Percentiles rank a stretch among this genome's conserved stretches.
These are phyloP conservation scores for Planiliza haematocheilus DNA, from an alignment of 2,113 vertebrate genomes.

Conservation along the genomic window DNA sequence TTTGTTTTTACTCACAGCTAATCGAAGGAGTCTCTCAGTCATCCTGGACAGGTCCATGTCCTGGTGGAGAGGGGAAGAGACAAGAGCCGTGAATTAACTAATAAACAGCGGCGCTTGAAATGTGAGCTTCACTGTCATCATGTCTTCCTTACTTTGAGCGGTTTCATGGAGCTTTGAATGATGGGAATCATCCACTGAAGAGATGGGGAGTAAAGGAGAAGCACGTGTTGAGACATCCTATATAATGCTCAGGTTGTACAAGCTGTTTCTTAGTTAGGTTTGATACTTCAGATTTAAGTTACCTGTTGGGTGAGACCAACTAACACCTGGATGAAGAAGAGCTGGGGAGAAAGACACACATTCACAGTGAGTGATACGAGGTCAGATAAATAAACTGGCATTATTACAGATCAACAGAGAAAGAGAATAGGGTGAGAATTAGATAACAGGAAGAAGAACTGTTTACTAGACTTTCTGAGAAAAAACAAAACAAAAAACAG, in stretches of 20 bases:
- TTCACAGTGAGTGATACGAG: background rate
- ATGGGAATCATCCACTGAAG: conserved; percentile 93
- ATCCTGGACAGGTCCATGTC: conserved; percentile 94
- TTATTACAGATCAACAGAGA: background rate
- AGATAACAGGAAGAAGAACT: background rate
- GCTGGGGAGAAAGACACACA: conserved; percentile 72
- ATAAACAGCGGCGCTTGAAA: background rate
- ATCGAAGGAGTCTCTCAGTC: conserved; percentile 89
- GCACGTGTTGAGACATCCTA: background rate
- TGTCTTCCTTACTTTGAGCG: conserved; percentile 85
- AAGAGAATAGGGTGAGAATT: background rate
- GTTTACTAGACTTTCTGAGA: background rate
- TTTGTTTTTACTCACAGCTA: conserved; percentile 86
- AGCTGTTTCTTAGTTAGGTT: too few species aligned
- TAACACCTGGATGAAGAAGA: conserved; percentile 90
- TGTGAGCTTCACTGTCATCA: background rate
- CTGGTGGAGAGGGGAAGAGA: conserved; percentile 65
- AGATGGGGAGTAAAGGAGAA: background rate
- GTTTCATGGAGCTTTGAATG: conserved; percentile 95
- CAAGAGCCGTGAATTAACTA: conserved; percentile 1
- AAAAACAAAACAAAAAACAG: background rate
- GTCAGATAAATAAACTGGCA: background rate
- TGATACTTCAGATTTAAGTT: background rate
- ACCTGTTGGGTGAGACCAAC: conserved; percentile 94
- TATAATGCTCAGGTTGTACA: background rate